Base-by-base conservation (phyloP, 2,113 vertebrate genomes). In the Fulica atra region DNA sequence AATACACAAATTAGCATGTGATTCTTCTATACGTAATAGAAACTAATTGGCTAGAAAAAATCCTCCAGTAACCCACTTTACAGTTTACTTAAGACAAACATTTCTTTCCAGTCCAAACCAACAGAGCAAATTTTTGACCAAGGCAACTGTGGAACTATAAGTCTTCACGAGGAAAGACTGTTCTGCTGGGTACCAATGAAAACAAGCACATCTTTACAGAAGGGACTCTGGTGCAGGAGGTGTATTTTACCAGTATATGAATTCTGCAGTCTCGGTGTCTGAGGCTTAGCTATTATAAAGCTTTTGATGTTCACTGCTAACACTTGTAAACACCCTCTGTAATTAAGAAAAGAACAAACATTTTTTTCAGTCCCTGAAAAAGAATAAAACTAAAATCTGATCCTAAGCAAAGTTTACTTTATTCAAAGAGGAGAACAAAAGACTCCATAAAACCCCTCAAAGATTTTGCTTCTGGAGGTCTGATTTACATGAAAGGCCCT, bases 41-140 rank as follows among this genome's bases (percentile, higher is more conserved):
- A 95, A 42, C 17, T 85, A 92, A 93, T n/a, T 93, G 84, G 40
- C 72, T 89, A 71, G 74, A 92, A 97, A 77, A 87, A 80, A 93
- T 82, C 46, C 89, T 95, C 57, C 85, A 86, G 65, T 86, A 86
- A 65, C 46, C 24, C 71, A 72, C 87, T 87, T 87, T 25, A 57
- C n/a, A 64, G 66, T 94, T 89, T 86, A 74, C 29, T 83, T 59
- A 42, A 72, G 61, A 66, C 44, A 96, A 92, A 82, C 10, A 83
- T 73, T 86, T 83, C 11, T 72, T 89, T 74, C 38, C 64, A 72
- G 31, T 57, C 56, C 78, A 63, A 71, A 82, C 40, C 42, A 80
- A 13, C 68, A 28, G 7, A 16, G 64, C 5, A 35, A 29, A 73
- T 92, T 93, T 93, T 86, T 63, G 1, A 77, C 42, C 69, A 65